These are phyloP conservation scores for Protaetia brevitarsis DNA, from an alignment of 1,140 invertebrate species.

Conservation along the genomic window DNA sequence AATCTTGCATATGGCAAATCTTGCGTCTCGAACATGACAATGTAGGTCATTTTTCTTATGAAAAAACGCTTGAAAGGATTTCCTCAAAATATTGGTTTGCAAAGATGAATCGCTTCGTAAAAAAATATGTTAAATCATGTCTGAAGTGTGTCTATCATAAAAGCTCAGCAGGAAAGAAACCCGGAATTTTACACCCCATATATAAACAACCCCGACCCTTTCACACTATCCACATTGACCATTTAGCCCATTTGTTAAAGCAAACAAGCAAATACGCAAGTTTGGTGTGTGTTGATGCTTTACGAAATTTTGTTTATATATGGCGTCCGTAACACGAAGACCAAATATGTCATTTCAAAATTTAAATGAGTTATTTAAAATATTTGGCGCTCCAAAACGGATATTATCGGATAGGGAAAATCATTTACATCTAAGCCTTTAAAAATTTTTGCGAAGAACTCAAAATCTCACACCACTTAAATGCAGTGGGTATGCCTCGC, in stretches of 20 bases:
- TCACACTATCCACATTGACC: conserved; percentile 33
- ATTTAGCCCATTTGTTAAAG: conserved; percentile 38
- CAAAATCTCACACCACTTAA: conserved; percentile 37
- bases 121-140: too few relatives aligned
- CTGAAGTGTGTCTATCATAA: too few relatives aligned
- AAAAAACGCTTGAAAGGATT: too few relatives aligned
- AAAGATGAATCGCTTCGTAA: too few relatives aligned
- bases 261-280: conserved; percentile 34
- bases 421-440: conserved; percentile 40
- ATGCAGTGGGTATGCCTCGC: conserved; percentile 40
- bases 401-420: conserved; percentile 44
- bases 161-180: too few relatives aligned
- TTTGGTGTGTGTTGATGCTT: conserved; percentile 39
- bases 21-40: too few relatives aligned
- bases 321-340: conserved; percentile 29
- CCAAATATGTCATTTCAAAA: conserved; percentile 26
- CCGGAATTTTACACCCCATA: conserved; percentile 8
- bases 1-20: too few relatives aligned
- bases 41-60: too few relatives aligned
- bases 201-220: background rate
- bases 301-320: conserved; percentile 34
- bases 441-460: conserved; percentile 33
- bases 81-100: too few relatives aligned
- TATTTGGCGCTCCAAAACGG: conserved; percentile 37
- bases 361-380: background rate